Base-by-base conservation (phyloP, 2,797 vertebrate species). In the Peromyscus aztecus region DNA sequence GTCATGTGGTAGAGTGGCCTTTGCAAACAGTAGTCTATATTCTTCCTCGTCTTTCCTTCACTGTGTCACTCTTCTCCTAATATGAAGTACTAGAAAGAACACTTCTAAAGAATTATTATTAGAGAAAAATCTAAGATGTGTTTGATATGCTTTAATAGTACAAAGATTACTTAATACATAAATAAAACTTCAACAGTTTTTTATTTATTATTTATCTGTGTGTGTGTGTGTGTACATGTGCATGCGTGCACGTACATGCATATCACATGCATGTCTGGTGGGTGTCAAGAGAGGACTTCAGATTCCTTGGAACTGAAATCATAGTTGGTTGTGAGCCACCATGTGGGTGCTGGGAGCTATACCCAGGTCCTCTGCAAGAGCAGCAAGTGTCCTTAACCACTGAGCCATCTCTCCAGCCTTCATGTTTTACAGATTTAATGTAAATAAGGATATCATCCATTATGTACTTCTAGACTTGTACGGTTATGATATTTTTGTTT, bases 401-500 rank as follows among this genome's bases (percentile, higher is more conserved):
- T 7, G 31, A 17, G 13, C 31, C 13, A n/a, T 34, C 29, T 34
- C 65, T 69, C 29, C 14, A 16, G 65, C 31, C 65, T 69, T 69
- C 13, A 34, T 69, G 65, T 34, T 82, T 52, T 29, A 78, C 7
- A 19, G 11, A 24, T 23, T 46, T 52, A 4, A 4, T 43, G 13
- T 89, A 37, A 85, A 17, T 81, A 95, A 75, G 67, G 73, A 61
- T 71, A 37, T 96, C 21, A 46, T 95, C 71, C 75, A 61, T 7
- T 59, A 67, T 80, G 77, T 31, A 94, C 69, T 75, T 10, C 11
- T 40, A 5, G 1, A 92, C 94, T 96, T 91, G 3, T 61, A 73
- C 63, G 12, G 71, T 92, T 94, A 91, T 96, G 4, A 11, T 3
- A 37, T 95, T 96, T 97, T 95, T 96, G 11, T 95, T 3, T 91